Percentiles rank a stretch among this genome's conserved stretches.
Evolutionary conservation across 2,797 vertebrate species (phyloP).

Genomic region (Furcifer pardalis): DNA sequence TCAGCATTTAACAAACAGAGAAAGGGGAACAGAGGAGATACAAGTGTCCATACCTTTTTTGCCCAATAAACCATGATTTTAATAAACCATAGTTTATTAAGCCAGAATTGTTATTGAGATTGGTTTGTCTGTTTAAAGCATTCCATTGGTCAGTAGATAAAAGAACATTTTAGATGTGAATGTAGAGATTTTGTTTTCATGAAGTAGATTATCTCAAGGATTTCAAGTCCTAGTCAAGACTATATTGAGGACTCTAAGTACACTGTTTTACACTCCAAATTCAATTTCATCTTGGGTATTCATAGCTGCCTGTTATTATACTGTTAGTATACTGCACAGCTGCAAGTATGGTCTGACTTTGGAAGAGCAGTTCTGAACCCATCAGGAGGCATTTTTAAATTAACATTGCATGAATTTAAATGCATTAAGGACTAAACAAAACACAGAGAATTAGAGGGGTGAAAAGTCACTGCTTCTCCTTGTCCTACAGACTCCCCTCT

Average conservation of each 20-base stretch:
- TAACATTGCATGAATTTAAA: constrained; percentile 73
- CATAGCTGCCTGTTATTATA: not conserved
- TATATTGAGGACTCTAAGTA: not conserved
- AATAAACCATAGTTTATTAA: not conserved
- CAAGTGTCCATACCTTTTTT: not conserved
- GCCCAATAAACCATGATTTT: not conserved
- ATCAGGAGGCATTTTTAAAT: constrained; percentile 53
- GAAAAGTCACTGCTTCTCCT: constrained; percentile 68
- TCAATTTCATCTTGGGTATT: not conserved
- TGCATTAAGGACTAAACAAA: constrained; percentile 71
- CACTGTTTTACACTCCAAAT: not conserved
- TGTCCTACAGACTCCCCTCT: constrained; percentile 55
- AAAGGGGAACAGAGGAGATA: not conserved
- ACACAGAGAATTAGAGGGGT: constrained; percentile 57
- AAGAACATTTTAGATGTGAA: not conserved
- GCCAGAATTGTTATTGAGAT: not conserved
- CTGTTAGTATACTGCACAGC: not conserved
- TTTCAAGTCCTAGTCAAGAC: not conserved
- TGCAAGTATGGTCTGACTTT: constrained; percentile 11
- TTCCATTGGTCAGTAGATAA: not conserved
- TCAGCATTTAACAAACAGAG: no score
- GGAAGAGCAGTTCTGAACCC: not conserved
- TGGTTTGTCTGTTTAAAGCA: not conserved
- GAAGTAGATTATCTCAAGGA: not conserved
- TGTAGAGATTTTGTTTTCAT: not conserved